Conservation (phyloP, 2,888 invertebrate species). For the Pherbina coryleti region DNA sequence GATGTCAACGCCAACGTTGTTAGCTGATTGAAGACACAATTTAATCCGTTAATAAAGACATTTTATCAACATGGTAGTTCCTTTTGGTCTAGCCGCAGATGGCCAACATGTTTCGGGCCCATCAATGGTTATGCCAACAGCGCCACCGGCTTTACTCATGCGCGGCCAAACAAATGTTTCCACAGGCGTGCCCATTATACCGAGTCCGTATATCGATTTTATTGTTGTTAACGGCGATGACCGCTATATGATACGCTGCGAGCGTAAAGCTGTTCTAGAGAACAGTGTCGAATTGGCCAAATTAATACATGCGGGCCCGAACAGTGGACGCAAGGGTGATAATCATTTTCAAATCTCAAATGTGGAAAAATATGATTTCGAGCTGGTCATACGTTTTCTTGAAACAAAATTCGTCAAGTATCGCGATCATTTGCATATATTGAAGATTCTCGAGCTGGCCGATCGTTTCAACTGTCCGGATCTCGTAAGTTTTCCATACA, state of each 20-base stretch:
- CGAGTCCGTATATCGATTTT: conserved; percentile 67
- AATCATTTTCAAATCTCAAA: conserved; percentile 68
- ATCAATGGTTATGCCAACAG: conserved; percentile 57
- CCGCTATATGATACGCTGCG: conserved; percentile 67
- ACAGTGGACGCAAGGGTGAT: conserved; percentile 67
- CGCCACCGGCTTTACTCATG: conserved; percentile 62
- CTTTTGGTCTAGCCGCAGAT: conserved; percentile 66
- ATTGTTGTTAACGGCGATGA: conserved; percentile 69
- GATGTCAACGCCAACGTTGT: conserved; percentile 40
- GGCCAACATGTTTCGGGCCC: conserved; percentile 61
- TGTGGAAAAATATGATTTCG: conserved; percentile 67
- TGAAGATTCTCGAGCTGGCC: conserved; percentile 67
- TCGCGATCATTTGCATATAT: conserved; percentile 67
- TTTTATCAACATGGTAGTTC: conserved; percentile 63
- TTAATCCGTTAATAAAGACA: conserved; percentile 42
- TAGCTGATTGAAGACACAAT: background rate
- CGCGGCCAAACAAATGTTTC: conserved; percentile 61
- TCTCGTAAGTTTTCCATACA: conserved; percentile 57
- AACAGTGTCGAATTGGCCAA: conserved; percentile 68
- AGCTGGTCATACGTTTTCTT: conserved; percentile 67
- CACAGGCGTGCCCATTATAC: conserved; percentile 62
- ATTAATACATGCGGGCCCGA: conserved; percentile 67
- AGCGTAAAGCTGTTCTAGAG: conserved; percentile 66
- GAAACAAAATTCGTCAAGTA: conserved; percentile 69
- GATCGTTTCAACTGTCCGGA: conserved; percentile 69